phyloP scores from a whole-genome alignment of 2,888 invertebrate genomes.

The Monoplex corrugatus region DNA sequence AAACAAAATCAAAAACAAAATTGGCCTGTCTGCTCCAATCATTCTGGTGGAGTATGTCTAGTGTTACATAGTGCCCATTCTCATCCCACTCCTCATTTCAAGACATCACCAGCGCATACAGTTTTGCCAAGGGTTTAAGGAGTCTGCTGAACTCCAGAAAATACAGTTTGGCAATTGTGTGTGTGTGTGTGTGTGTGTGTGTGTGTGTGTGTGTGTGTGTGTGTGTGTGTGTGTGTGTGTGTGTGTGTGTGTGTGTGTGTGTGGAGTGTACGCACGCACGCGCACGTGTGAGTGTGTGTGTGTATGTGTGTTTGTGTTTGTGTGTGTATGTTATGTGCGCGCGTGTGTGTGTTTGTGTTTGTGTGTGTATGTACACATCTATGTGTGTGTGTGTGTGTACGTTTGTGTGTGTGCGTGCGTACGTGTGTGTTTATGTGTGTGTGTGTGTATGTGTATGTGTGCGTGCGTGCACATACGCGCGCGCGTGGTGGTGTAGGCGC shows the following conservation, averaged over 20 bases:
- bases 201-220: not conserved
- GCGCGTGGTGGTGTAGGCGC: not conserved
- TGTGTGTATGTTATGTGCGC: not conserved
- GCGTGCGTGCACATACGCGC: not conserved
- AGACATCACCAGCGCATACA: too few species aligned
- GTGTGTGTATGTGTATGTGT: not conserved
- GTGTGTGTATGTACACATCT: not conserved
- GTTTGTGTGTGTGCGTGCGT: not conserved
- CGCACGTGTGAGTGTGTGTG: too few species aligned
- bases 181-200: not conserved
- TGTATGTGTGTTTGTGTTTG: not conserved
- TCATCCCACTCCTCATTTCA: too few species aligned
- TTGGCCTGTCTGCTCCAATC: too few species aligned
- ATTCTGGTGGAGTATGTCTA: too few species aligned
- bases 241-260: slow-evolving; percentile 1
- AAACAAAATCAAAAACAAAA: too few species aligned
- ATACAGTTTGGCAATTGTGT: too few species aligned
- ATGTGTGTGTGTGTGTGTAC: not conserved
- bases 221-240: slow-evolving; percentile 12
- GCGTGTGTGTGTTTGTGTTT: not conserved
- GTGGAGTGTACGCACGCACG: not conserved
- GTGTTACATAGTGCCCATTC: too few species aligned
- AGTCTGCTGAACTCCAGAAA: too few species aligned
- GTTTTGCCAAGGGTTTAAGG: too few species aligned
- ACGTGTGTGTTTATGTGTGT: not conserved